Evolutionary conservation across 2,888 invertebrate species (phyloP).

Genomic region (Morpho deidamia): DNA sequence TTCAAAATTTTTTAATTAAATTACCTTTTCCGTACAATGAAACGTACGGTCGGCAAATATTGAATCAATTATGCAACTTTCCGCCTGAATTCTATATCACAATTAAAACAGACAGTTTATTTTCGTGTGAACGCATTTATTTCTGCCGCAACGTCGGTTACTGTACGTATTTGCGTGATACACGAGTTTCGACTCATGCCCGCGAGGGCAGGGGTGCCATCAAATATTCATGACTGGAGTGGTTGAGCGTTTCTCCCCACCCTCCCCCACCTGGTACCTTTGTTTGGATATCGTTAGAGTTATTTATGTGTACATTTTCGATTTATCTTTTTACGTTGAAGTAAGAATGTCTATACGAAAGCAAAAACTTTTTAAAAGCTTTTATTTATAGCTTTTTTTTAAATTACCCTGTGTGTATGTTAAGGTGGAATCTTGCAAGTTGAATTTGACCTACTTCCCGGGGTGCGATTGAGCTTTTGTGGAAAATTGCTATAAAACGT

Average conservation of each 20-base stretch:
- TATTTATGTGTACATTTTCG: background rate
- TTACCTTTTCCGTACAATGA: no score
- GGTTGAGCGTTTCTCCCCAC: conserved; percentile 27
- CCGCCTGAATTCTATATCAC: background rate
- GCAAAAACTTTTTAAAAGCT: no score
- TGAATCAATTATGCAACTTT: background rate
- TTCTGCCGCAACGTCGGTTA: background rate
- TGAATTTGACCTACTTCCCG: no score
- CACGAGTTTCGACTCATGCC: conserved; percentile 39
- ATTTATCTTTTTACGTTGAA: no score
- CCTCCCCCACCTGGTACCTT: conserved; percentile 24
- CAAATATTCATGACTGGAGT: conserved; percentile 61
- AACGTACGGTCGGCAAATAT: no score
- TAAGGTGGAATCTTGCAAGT: no score
- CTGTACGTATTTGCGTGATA: conserved; percentile 24
- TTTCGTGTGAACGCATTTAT: conserved; percentile 2
- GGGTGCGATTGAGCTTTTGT: no score
- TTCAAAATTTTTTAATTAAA: no score
- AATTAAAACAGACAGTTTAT: background rate
- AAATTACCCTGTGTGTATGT: no score
- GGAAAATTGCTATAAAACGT: no score
- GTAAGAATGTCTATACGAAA: no score
- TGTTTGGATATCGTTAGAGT: conserved; percentile 14
- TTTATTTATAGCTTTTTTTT: no score
- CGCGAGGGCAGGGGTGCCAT: conserved; percentile 34